A percentile compares a stretch with the other conserved stretches of the same genome.
These are phyloP conservation scores for Toxotes chatareus DNA, from an alignment of 2,113 vertebrate species.

Conservation along the genomic window DNA sequence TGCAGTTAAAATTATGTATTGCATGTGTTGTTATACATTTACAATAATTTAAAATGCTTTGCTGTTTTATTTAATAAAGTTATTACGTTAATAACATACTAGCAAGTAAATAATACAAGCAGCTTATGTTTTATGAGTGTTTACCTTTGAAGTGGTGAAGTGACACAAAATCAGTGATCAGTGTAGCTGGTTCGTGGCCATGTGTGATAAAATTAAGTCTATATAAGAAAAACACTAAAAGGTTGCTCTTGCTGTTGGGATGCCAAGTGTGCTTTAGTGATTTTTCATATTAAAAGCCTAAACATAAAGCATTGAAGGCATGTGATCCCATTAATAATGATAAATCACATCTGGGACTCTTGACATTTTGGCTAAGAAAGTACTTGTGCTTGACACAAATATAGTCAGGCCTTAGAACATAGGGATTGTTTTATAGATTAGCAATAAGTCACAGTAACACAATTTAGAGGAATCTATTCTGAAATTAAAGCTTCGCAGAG, in stretches of 20 bases:
- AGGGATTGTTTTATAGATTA: background rate
- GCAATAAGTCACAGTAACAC: background rate
- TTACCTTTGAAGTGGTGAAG: no score
- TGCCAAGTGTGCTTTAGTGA: background rate
- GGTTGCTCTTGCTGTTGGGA: background rate
- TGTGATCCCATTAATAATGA: background rate
- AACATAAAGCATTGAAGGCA: background rate
- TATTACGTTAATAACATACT: no score
- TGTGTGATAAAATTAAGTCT: background rate
- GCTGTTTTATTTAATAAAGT: no score
- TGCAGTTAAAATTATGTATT: no score
- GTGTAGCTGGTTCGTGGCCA: background rate
- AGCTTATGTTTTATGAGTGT: background rate
- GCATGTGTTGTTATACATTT: no score
- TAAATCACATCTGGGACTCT: background rate
- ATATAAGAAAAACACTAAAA: background rate
- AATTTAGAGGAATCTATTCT: background rate
- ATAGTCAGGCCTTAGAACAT: background rate
- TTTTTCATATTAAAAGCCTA: constrained; percentile 13
- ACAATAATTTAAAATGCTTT: no score
- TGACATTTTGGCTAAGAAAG: background rate
- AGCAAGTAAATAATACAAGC: background rate
- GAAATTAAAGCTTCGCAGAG: background rate
- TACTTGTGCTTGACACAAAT: background rate
- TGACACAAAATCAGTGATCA: background rate